Base-by-base conservation (phyloP, 1,140 invertebrate genomes). In the Eulimnadia texana region DNA sequence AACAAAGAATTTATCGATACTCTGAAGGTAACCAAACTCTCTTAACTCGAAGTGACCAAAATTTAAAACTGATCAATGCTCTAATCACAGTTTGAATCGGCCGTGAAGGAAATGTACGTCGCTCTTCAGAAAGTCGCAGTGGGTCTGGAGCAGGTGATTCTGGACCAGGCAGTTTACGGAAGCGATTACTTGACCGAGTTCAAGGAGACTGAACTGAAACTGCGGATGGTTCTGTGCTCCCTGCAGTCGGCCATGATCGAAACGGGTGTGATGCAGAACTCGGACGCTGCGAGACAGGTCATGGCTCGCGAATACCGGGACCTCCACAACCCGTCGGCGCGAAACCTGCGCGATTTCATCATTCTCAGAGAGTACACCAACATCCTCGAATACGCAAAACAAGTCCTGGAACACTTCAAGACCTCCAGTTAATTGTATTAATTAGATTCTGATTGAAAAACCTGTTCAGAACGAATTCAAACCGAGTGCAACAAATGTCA, bases 361-460 rank as follows among this genome's bases (percentile, higher is more conserved):
- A 83, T 85, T 62, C 78, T 81, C 65, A 73, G 81, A 29, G 82
- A 84, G 65, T 84, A 82, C 71, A 78, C 83, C 71, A 80, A 79
- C 65, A 74, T 76, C 0, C 71, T 84, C 11, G 75, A 83, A 58
- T 83, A 80, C 68, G 70, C 82, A 10, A 69, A 75, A 6, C 69
- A 82, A 60, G 73, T 79, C 28, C 81, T 82, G 68, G 70, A 74
- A 20, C 69, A 76, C 65, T 68, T 78, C 28, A 64, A 67, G 47
- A 65, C 47, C 23, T 42, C 33, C 33, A 42, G 16, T 42, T 42
- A 42, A 42, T n/a, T n/a, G n/a, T n/a, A n/a, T n/a, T n/a, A n/a
- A n/a, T n/a, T n/a, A n/a, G n/a, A n/a, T n/a, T n/a, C n/a, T n/a
- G n/a, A n/a, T n/a, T n/a, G n/a, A n/a, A n/a, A n/a, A n/a, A n/a